Evolutionary conservation across 2,797 vertebrate species (phyloP), one percentile per base, ranked within the genome.

Genomic region (Phylloscopus collybita): DNA sequence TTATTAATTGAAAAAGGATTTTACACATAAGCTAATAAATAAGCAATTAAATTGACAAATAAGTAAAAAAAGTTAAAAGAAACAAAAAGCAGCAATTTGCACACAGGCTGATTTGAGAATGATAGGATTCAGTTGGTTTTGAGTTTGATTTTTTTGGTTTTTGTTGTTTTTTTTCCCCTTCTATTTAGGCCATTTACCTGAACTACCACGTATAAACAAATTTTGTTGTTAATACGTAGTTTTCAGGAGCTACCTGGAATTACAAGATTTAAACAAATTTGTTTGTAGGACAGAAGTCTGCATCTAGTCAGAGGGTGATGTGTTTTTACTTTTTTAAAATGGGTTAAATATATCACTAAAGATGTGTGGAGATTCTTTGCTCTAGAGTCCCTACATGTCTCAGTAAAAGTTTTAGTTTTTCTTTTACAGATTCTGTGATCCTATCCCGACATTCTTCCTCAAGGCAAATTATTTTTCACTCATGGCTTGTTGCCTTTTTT

Each of bases 31-130:
- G 1, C 0, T 22, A 40, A 61, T 14, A 61, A 56, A 66, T n/a
- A 72, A 73, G 40, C 21, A 34, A 53, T 1, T 40, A 42, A 49
- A 18, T 10, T 12, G 5, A 32, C 6, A 23, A 54, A 61, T 16
- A 73, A 76, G n/a, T 11, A 29, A 21, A 11, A 27, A 80, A 7
- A 14, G 9, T 16, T 14, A 22, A n/a, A 69, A 19, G 1, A 34
- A 70, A 6, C 0, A 30, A 51, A 74, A 40, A 11, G 0, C 5
- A 49, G 1, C 3, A 5, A 51, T 59, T 50, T 45, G 2, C 5
- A 30, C 5, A 10, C 2, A 70, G 6, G 3, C 0, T 59, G 4
- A 1, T 17, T 60, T 75, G 10, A 76, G 54, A 91, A 34, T 34
- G 1, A 32, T 11, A 40, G 4, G 4, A 61, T 30, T 67, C 25